Evolutionary conservation across 2,888 invertebrate genomes (phyloP).

Genomic region (Crossocerus cetratus): DNA sequence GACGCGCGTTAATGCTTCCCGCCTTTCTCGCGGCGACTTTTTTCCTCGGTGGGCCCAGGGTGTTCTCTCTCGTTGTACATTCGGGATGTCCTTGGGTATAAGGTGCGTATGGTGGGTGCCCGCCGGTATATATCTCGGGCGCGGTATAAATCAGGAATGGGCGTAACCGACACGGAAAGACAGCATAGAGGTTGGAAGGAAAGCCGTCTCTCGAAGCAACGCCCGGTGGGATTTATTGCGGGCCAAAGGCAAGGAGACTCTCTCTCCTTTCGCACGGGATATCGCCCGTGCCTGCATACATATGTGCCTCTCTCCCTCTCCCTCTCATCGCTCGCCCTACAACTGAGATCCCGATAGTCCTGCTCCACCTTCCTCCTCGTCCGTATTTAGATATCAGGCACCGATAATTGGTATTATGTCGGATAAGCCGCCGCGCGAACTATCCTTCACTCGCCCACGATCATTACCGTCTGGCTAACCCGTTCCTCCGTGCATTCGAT

Average conservation of each 20-base stretch:
- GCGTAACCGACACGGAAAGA: constrained; percentile 73
- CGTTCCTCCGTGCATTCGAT: too few relatives aligned
- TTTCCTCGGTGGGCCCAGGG: neutral
- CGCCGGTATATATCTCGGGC: constrained; percentile 58
- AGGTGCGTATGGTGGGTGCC: constrained; percentile 57
- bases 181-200: constrained; percentile 73
- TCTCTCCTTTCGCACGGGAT: constrained; percentile 19
- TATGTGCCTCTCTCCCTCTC: neutral
- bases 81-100: constrained; percentile 52
- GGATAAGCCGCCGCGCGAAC: constrained; percentile 21
- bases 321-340: neutral
- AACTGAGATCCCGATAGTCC: neutral
- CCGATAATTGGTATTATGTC: constrained; percentile 31
- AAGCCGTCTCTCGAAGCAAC: constrained; percentile 68
- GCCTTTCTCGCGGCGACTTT: neutral
- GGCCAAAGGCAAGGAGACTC: constrained; percentile 52
- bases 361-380: constrained; percentile 5
- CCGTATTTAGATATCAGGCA: constrained; percentile 50
- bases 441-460: constrained; percentile 4
- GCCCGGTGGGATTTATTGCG: constrained; percentile 70
- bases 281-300: neutral
- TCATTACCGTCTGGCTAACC: neutral
- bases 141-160: constrained; percentile 71
- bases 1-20: constrained; percentile 38
- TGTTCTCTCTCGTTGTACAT: constrained; percentile 36